phyloP scores from a whole-genome alignment of 2,797 vertebrate genomes.

The Eulemur coronatus region DNA sequence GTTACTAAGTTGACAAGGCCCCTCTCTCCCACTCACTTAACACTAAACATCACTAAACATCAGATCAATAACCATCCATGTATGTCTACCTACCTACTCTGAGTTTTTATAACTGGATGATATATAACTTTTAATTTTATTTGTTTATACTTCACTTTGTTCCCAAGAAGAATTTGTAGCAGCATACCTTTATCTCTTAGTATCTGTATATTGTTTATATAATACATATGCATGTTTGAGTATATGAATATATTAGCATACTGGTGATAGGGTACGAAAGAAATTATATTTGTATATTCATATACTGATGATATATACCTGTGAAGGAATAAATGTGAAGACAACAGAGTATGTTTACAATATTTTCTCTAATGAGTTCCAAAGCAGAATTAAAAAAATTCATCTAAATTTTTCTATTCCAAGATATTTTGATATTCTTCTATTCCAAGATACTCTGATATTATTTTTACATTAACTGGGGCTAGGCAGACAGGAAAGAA shows the following conservation, averaged over 20 bases:
- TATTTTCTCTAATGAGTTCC: neutral
- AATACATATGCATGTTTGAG: neutral
- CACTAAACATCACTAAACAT: neutral
- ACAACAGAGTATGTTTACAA: neutral
- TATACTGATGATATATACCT: neutral
- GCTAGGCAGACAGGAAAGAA: neutral
- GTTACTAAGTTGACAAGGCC: neutral
- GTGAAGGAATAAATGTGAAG: neutral
- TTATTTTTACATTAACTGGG: conserved; percentile 24
- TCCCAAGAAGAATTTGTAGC: neutral
- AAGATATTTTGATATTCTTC: neutral
- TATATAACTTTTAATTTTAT: neutral
- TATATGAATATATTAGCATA: neutral
- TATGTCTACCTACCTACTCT: neutral
- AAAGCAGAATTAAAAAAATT: conserved; percentile 32
- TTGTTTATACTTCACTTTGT: neutral
- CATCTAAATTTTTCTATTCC: neutral
- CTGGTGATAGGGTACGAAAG: neutral
- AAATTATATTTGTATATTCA: neutral
- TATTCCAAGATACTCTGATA: conserved; percentile 9
- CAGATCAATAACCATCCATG: neutral
- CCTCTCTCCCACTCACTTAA: neutral
- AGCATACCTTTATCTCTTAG: neutral
- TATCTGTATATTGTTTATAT: neutral
- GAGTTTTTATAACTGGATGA: neutral